These are phyloP conservation scores for Xiphophorus birchmanni DNA, from an alignment of 2,797 vertebrate species.

Conservation along the genomic window DNA sequence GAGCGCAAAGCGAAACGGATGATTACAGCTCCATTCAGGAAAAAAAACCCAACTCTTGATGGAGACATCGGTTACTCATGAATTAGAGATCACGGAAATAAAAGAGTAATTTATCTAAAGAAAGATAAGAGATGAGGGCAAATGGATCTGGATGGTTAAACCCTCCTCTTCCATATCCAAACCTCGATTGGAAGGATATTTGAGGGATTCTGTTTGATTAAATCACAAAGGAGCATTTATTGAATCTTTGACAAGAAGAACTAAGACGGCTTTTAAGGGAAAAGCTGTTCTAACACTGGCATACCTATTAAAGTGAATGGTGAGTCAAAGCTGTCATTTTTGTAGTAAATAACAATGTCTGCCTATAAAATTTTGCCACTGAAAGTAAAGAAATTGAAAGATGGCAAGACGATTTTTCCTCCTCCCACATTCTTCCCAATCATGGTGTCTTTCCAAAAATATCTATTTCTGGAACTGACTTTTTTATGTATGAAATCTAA, in stretches of 20 bases:
- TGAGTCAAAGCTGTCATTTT: not conserved
- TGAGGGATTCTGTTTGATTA: not conserved
- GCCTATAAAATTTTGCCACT: not conserved
- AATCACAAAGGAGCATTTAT: not conserved
- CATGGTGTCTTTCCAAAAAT: not conserved
- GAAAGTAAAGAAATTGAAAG: not conserved
- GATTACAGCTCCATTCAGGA: constrained; percentile 18
- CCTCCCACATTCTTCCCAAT: not conserved
- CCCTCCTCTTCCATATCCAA: not conserved
- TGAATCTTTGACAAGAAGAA: not conserved
- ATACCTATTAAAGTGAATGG: not conserved
- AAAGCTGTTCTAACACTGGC: not conserved
- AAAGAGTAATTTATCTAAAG: not conserved
- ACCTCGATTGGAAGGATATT: not conserved
- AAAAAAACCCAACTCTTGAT: constrained; percentile 16
- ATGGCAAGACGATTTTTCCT: not conserved
- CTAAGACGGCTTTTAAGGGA: not conserved
- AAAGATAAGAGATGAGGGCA: not conserved
- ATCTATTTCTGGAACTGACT: not conserved
- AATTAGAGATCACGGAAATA: constrained; percentile 16
- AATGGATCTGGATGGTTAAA: not conserved
- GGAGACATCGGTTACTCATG: constrained; percentile 15
- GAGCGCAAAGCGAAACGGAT: constrained; percentile 48
- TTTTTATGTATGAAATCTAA: not conserved
- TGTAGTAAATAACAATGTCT: not conserved